Percentiles rank a stretch among this genome's conserved stretches.
These are phyloP conservation scores for Sula dactylatra DNA, from an alignment of 2,113 vertebrate species.

Conservation along the genomic window DNA sequence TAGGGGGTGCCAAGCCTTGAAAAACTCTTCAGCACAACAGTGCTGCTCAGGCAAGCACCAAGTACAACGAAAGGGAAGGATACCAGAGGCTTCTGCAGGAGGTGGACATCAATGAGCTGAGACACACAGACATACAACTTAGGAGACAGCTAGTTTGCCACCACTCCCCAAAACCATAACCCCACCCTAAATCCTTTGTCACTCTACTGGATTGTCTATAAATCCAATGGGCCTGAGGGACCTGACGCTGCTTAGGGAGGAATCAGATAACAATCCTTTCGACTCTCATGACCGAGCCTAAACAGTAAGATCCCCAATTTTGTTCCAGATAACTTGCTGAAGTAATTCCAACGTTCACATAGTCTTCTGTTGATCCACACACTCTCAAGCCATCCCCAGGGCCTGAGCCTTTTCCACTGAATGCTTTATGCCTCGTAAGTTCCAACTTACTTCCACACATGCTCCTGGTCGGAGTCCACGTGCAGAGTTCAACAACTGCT, in stretches of 20 bases:
- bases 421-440: neutral
- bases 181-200: neutral
- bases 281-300: neutral
- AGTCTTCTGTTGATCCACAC: neutral
- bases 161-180: neutral
- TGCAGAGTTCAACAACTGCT: conserved; percentile 71
- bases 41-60: conserved; percentile 80
- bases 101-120: conserved; percentile 82
- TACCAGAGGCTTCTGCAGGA: conserved; percentile 76
- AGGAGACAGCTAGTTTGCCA: neutral
- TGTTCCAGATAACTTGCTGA: neutral
- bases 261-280: neutral
- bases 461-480: conserved; percentile 77
- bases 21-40: conserved; percentile 75
- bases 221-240: neutral
- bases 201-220: neutral
- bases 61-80: conserved; percentile 75
- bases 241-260: neutral
- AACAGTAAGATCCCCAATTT: neutral
- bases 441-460: conserved; percentile 72
- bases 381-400: rapidly evolving
- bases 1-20: conserved; percentile 66
- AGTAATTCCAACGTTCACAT: neutral
- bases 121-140: neutral
- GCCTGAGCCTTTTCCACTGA: neutral